Conservation (phyloP, 2,888 invertebrate genomes). For the Cryptus armator region DNA sequence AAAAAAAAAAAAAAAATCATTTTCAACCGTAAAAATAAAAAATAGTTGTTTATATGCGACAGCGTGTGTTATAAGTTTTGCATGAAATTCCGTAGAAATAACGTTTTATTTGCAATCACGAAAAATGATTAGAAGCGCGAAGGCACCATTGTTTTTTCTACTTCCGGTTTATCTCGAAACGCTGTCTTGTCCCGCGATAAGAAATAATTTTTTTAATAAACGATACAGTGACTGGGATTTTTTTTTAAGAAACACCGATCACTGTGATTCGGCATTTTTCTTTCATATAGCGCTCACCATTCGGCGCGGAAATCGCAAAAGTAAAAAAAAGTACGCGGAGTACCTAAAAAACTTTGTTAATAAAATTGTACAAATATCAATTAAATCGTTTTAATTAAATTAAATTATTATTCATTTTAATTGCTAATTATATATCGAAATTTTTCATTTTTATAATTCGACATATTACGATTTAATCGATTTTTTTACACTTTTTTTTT, state of each 20-base stretch:
- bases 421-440: neutral
- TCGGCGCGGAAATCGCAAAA: no score
- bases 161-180: neutral
- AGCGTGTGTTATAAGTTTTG: no score
- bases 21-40: no score
- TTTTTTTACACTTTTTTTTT: neutral
- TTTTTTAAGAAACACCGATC: neutral
- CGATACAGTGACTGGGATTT: neutral
- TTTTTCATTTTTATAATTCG: no score
- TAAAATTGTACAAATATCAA: neutral
- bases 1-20: no score
- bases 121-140: neutral
- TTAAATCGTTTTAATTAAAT: neutral
- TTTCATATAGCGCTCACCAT: neutral
- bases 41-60: no score
- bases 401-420: neutral
- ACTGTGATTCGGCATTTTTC: neutral
- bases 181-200: neutral
- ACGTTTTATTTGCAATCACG: no score
- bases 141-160: constrained; percentile 34
- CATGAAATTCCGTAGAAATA: no score
- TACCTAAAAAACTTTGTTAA: no score
- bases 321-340: no score
- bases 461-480: neutral
- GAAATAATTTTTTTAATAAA: neutral